Evolutionary conservation across 2,888 invertebrate genomes (phyloP).

Genomic region (Sthenelais limicola): DNA sequence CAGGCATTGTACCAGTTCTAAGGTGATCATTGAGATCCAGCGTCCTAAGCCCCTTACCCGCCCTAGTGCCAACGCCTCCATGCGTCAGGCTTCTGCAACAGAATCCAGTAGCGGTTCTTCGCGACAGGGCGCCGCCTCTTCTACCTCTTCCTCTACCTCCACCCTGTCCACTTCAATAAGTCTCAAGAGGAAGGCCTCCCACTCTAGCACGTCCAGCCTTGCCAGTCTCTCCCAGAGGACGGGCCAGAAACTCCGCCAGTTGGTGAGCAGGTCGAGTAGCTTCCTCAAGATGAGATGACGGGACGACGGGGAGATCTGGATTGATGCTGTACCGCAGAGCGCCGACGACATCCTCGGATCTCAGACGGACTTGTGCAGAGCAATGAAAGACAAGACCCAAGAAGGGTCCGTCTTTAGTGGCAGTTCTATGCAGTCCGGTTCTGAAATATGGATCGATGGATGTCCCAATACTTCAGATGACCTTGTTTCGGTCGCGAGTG

Average conservation of each 20-base stretch:
- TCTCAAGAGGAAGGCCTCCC: conserved; percentile 24
- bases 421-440: too few relatives aligned
- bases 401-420: too few relatives aligned
- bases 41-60: conserved; percentile 9
- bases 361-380: too few relatives aligned
- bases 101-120: too few relatives aligned
- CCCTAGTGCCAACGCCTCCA: too few relatives aligned
- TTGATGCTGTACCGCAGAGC: conserved; percentile 1
- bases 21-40: conserved; percentile 9
- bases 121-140: not conserved
- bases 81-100: too few relatives aligned
- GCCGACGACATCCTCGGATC: not conserved
- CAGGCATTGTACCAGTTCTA: conserved; percentile 16
- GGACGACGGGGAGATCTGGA: conserved; percentile 4
- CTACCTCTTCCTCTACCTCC: not conserved
- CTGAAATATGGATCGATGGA: conserved; percentile 23
- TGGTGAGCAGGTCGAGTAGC: conserved; percentile 22
- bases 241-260: conserved; percentile 16
- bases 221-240: conserved; percentile 13
- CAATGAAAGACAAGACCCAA: too few relatives aligned
- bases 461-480: too few relatives aligned
- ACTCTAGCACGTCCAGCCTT: conserved; percentile 21
- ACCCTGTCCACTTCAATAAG: not conserved
- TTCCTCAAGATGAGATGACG: conserved; percentile 36
- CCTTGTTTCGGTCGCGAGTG: too few relatives aligned